These are phyloP conservation scores for Napeogenes inachia DNA, from an alignment of 2,888 invertebrate species.

Conservation along the genomic window DNA sequence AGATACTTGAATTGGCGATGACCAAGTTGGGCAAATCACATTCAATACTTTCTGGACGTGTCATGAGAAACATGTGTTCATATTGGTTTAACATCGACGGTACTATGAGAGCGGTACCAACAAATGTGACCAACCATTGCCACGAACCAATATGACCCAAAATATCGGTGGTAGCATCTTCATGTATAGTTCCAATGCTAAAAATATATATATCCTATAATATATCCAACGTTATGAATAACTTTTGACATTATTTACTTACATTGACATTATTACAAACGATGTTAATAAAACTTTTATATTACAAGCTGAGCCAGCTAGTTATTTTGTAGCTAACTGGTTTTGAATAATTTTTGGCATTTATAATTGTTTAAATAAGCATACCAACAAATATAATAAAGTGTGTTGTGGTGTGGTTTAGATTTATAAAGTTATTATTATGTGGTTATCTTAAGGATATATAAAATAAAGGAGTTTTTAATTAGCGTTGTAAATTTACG, in stretches of 20 bases:
- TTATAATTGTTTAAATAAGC: constrained; percentile 5
- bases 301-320: constrained; percentile 18
- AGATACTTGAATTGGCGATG: constrained; percentile 48
- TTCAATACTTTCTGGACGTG: constrained; percentile 40
- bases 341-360: constrained; percentile 1
- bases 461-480: constrained; percentile 5
- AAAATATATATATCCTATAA: constrained; percentile 29
- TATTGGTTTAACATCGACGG: constrained; percentile 56
- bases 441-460: constrained; percentile 13
- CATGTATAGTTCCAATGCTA: constrained; percentile 65
- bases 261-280: constrained; percentile 24
- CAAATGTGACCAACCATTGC: constrained; percentile 64
- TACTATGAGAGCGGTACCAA: constrained; percentile 47
- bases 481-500: background rate
- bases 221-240: background rate
- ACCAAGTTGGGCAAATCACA: constrained; percentile 45
- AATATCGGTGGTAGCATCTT: constrained; percentile 68
- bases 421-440: background rate
- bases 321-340: constrained; percentile 11
- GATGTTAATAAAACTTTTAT: constrained; percentile 12
- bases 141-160: constrained; percentile 61
- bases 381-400: constrained; percentile 4
- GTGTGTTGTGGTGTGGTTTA: background rate
- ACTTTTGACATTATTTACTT: constrained; percentile 12
- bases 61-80: constrained; percentile 57